These are phyloP conservation scores for Chaetodon auriga DNA, from an alignment of 2,113 vertebrate genomes.

Conservation along the genomic window DNA sequence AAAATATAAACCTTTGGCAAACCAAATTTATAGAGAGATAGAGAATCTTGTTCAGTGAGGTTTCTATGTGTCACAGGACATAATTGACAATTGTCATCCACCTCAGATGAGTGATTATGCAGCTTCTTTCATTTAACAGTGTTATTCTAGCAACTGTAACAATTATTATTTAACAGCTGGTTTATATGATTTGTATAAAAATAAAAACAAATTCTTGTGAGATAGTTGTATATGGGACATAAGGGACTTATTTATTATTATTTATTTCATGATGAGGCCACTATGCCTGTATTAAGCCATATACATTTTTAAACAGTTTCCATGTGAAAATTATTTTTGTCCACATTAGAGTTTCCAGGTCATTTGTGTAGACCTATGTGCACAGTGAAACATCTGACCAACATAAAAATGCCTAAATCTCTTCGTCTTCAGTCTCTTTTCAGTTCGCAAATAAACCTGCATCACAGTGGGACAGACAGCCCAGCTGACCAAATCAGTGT, in stretches of 20 bases:
- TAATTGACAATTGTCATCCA: background rate
- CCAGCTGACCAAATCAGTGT: no score
- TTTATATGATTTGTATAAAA: background rate
- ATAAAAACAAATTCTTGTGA: background rate
- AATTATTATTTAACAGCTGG: conserved; percentile 10
- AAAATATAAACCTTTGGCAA: background rate
- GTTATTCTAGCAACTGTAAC: conserved; percentile 13
- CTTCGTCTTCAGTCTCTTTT: no score
- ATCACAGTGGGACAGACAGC: no score
- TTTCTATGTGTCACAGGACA: background rate
- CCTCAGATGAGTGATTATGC: background rate
- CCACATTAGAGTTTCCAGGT: background rate
- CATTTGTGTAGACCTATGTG: background rate
- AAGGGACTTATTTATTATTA: background rate
- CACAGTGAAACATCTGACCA: no score
- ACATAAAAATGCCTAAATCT: no score
- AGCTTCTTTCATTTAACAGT: conserved; percentile 15
- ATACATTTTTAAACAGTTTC: background rate
- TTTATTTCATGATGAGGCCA: background rate
- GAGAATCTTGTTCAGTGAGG: background rate
- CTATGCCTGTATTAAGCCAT: background rate
- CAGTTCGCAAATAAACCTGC: no score
- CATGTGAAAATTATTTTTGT: background rate
- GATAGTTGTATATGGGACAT: background rate
- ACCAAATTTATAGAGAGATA: background rate